Evolutionary conservation across 2,797 vertebrate species (phyloP).

Genomic region (Alexandromys oeconomus): DNA sequence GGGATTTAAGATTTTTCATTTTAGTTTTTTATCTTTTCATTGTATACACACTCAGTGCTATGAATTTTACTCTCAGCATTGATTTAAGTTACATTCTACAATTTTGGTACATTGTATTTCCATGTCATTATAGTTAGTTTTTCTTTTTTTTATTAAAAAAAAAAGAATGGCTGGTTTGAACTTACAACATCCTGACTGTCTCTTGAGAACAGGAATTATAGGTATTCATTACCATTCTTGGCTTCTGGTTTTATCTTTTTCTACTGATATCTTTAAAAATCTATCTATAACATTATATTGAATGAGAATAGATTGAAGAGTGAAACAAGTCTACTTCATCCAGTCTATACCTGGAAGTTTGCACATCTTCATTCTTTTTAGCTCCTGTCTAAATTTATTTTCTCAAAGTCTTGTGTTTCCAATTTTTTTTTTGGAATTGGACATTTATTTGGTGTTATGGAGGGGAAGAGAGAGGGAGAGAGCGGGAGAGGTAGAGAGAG

Average conservation of each 20-base stretch:
- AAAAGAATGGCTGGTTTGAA: neutral
- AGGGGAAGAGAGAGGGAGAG: too few species aligned
- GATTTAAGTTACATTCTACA: slow-evolving; percentile 54
- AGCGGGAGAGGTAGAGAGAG: too few species aligned
- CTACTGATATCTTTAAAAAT: slow-evolving; percentile 61
- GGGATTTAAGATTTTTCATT: slow-evolving; percentile 50
- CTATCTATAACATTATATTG: slow-evolving; percentile 15
- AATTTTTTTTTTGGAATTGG: too few species aligned
- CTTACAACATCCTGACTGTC: neutral
- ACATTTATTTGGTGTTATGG: too few species aligned
- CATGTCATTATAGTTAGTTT: slow-evolving; percentile 12
- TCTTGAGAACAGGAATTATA: neutral
- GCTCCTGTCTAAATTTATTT: slow-evolving; percentile 53
- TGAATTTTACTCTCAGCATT: slow-evolving; percentile 44
- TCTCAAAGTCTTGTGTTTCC: slow-evolving; percentile 43
- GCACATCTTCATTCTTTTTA: slow-evolving; percentile 37
- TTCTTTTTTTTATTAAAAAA: neutral
- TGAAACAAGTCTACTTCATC: slow-evolving; percentile 19
- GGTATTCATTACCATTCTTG: too few species aligned
- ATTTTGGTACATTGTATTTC: slow-evolving; percentile 50
- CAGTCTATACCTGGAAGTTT: slow-evolving; percentile 50
- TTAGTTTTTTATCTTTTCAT: slow-evolving; percentile 61
- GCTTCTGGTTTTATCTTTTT: slow-evolving; percentile 2
- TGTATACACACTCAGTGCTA: slow-evolving; percentile 35
- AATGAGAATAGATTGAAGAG: slow-evolving; percentile 11